phyloP scores from a whole-genome alignment of 2,888 invertebrate genomes.

The Drosophila affinis region DNA sequence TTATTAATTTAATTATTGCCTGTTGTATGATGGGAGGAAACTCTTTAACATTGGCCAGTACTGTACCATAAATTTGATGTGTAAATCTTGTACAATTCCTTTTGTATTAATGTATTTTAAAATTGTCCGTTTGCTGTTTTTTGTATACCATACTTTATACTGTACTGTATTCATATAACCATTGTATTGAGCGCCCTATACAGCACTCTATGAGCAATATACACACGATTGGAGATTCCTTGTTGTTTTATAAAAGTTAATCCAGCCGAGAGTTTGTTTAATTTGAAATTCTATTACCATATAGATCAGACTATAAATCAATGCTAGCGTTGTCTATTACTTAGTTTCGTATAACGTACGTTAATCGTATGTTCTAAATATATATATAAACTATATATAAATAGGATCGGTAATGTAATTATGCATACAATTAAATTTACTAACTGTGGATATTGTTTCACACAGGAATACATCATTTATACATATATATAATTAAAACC shows the following conservation, averaged over 20 bases:
- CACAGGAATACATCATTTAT: conserved; percentile 34
- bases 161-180: conserved; percentile 16
- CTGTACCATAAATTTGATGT: conserved; percentile 26
- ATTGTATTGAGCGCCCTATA: conserved; percentile 59
- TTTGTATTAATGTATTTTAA: conserved; percentile 47
- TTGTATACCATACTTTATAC: conserved; percentile 34
- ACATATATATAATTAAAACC: conserved; percentile 28
- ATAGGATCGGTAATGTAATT: conserved; percentile 66
- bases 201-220: conserved; percentile 55
- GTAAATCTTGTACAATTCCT: conserved; percentile 42
- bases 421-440: conserved; percentile 52
- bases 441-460: conserved; percentile 35
- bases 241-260: neutral
- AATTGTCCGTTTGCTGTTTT: conserved; percentile 33
- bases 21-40: neutral
- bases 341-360: conserved; percentile 49
- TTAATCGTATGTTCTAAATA: conserved; percentile 44
- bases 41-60: conserved; percentile 3
- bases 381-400: conserved; percentile 55
- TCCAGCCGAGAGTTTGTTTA: conserved; percentile 49
- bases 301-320: conserved; percentile 74
- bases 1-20: conserved; percentile 22
- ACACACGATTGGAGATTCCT: neutral
- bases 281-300: conserved; percentile 72
- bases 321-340: conserved; percentile 57